Conservation (phyloP, 2,797 vertebrate genomes). For the Cygnus olor region DNA sequence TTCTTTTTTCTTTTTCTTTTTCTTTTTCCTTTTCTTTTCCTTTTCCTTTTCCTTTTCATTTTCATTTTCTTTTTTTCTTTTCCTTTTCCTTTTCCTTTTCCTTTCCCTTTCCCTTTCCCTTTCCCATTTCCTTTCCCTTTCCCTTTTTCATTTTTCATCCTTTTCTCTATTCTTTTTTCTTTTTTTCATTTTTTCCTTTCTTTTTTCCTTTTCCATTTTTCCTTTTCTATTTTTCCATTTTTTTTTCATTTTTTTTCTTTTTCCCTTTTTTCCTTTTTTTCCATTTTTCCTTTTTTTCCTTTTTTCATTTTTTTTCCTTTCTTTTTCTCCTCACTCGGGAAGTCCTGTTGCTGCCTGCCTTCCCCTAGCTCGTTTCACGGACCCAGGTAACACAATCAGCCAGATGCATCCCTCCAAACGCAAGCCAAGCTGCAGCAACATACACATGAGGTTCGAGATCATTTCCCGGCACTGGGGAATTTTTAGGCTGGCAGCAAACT, state of each 20-base stretch:
- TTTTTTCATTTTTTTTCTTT: background rate
- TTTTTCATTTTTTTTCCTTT: background rate
- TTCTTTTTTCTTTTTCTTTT: no score
- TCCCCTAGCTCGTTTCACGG: background rate
- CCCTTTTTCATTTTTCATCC: no score
- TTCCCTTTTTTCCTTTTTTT: background rate
- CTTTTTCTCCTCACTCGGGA: background rate
- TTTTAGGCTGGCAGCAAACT: slow-evolving; percentile 9
- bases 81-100: no score
- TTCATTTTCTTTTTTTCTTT: no score
- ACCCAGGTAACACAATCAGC: background rate
- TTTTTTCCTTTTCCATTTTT: no score
- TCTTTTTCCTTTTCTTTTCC: no score
- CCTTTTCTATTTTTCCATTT: background rate
- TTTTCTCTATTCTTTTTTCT: background rate
- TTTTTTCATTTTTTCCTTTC: no score
- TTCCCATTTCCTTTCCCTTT: no score
- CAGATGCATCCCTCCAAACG: background rate
- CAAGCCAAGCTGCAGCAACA: background rate
- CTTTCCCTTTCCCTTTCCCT: no score
- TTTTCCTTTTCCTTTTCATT: no score
- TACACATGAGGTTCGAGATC: background rate
- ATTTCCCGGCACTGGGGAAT: background rate
- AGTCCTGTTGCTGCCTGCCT: background rate
- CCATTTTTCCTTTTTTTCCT: no score